phyloP scores from a whole-genome alignment of 2,888 invertebrate genomes.

The Coelogynopora nodosa region DNA sequence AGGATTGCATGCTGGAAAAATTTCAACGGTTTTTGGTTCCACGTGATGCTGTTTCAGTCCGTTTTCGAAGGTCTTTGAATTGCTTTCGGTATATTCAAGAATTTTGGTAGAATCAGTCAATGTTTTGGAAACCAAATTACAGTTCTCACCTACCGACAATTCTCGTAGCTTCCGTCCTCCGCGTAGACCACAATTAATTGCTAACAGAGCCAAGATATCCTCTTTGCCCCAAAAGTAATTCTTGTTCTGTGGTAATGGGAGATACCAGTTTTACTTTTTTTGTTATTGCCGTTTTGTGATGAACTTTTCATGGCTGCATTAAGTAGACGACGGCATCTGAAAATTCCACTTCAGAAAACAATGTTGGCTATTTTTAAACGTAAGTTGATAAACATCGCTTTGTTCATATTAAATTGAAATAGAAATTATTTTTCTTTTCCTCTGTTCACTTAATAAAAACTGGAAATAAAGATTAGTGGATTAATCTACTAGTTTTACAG shows the following conservation, averaged over 20 bases:
- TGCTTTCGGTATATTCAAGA: neutral
- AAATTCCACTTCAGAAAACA: too few relatives aligned
- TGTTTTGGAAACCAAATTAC: neutral
- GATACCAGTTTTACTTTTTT: neutral
- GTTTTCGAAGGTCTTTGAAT: neutral
- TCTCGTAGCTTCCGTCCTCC: neutral
- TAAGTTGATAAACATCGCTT: too few relatives aligned
- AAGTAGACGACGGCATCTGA: too few relatives aligned
- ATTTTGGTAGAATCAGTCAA: neutral
- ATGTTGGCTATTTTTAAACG: too few relatives aligned
- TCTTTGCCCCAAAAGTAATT: neutral
- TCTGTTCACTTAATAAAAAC: too few relatives aligned
- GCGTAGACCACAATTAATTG: neutral
- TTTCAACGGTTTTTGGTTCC: neutral
- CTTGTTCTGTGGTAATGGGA: conserved; percentile 8
- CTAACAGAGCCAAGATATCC: neutral
- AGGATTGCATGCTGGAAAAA: neutral
- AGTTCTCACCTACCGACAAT: neutral
- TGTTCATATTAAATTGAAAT: too few relatives aligned
- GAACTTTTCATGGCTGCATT: neutral
- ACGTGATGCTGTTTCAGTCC: neutral
- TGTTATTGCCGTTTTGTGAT: neutral
- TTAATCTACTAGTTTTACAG: too few relatives aligned
- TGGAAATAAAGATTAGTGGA: too few relatives aligned
- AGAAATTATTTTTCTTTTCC: too few relatives aligned